phyloP scores from a whole-genome alignment of 2,113 vertebrate genomes.

The Symphodus melops region DNA sequence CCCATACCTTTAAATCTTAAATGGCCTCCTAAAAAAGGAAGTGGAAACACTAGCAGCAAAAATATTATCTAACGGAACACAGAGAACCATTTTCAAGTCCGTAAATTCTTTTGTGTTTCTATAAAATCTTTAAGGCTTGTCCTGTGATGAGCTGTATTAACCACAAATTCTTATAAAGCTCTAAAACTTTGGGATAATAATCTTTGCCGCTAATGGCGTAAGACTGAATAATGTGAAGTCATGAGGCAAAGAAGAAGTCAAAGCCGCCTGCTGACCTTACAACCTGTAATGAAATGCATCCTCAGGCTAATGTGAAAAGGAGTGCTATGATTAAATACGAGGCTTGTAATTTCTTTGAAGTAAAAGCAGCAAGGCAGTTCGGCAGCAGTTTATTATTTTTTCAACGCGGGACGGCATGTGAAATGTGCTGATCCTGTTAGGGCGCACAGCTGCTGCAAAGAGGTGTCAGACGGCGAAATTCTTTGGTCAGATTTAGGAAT shows the following conservation, averaged over 20 bases:
- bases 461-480: constrained; percentile 33
- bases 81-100: constrained; percentile 1
- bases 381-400: not conserved
- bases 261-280: constrained; percentile 46
- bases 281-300: constrained; percentile 58
- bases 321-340: constrained; percentile 20
- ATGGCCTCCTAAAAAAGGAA: not conserved
- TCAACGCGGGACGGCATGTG: not conserved
- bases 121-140: constrained; percentile 23
- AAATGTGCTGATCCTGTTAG: not conserved
- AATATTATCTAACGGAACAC: not conserved
- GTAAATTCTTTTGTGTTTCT: constrained; percentile 33
- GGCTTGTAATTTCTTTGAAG: constrained; percentile 30
- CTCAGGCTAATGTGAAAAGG: constrained; percentile 29
- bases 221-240: constrained; percentile 55
- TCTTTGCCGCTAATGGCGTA: constrained; percentile 48
- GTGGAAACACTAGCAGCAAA: constrained; percentile 2
- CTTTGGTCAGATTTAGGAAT: constrained; percentile 12
- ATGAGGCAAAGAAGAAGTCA: constrained; percentile 33
- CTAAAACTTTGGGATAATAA: constrained; percentile 52
- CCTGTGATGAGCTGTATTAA: constrained; percentile 45
- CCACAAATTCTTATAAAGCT: constrained; percentile 40
- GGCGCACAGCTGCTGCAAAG: constrained; percentile 2
- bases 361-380: not conserved
- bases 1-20: too few relatives aligned